phyloP scores from a whole-genome alignment of 2,797 vertebrate genomes.

The Microctenopoma lineatum region DNA sequence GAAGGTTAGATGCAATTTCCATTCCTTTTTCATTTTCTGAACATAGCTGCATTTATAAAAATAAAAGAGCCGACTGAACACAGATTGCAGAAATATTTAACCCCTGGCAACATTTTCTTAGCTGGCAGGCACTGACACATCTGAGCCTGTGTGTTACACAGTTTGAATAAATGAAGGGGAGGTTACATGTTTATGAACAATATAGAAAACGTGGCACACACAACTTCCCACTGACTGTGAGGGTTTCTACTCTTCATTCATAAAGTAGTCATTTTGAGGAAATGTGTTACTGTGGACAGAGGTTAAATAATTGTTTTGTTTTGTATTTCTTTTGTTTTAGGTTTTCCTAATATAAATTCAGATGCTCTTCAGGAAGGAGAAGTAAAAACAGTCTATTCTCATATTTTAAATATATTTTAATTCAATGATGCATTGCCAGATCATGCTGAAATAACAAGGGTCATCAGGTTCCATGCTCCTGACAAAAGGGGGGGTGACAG shows the following conservation, averaged over 20 bases:
- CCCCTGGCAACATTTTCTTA: not conserved
- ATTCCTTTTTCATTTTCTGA: not conserved
- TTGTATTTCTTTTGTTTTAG: not conserved
- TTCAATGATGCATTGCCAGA: too few species aligned
- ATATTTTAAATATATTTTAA: too few species aligned
- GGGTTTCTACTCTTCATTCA: conserved; percentile 11
- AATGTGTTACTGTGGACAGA: not conserved
- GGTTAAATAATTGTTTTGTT: conserved; percentile 1
- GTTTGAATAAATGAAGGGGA: not conserved
- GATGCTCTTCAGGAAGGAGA: not conserved
- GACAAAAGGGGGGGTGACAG: too few species aligned
- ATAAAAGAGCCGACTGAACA: not conserved
- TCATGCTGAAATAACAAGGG: too few species aligned
- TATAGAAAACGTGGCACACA: not conserved
- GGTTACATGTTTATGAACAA: not conserved
- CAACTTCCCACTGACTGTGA: too few species aligned
- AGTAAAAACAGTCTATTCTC: not conserved
- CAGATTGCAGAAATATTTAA: not conserved
- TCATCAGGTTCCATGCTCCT: too few species aligned
- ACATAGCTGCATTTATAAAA: not conserved
- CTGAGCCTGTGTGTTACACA: too few species aligned
- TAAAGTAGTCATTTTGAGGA: not conserved
- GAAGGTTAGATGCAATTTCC: not conserved
- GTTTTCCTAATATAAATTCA: not conserved
- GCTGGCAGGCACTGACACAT: too few species aligned